Evolutionary conservation across 2,797 vertebrate genomes (phyloP).

Genomic region (Crocodylus rhombifer): DNA sequence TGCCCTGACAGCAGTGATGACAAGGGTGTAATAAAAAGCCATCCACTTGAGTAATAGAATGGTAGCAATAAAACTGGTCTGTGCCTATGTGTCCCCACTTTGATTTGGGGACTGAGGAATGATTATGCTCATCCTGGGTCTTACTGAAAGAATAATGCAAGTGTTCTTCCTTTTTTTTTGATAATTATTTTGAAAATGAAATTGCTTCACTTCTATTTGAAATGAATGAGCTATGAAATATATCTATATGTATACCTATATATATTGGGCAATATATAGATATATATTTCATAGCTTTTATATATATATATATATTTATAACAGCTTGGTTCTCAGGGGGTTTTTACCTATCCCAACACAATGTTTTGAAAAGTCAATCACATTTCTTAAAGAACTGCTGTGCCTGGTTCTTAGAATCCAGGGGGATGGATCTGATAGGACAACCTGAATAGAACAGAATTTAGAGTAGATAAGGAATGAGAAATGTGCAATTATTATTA

Average conservation of each 20-base stretch:
- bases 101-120: not conserved
- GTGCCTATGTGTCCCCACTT: not conserved
- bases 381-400: not conserved
- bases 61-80: not conserved
- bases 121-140: not conserved
- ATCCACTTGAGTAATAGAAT: not conserved
- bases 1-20: not conserved
- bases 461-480: not conserved
- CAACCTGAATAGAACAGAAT: not conserved
- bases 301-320: not conserved
- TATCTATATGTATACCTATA: too few species aligned
- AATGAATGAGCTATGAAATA: not conserved
- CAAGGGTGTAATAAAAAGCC: not conserved
- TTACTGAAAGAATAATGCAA: not conserved
- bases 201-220: not conserved
- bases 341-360: not conserved
- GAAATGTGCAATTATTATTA: not conserved
- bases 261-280: too few species aligned
- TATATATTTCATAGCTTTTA: too few species aligned
- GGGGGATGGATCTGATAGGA: not conserved
- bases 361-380: not conserved
- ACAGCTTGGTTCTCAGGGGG: not conserved
- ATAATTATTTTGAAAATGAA: not conserved
- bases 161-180: not conserved
- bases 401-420: not conserved